These are phyloP conservation scores for Radopholus similis DNA, from an alignment of 1,140 invertebrate genomes.

Conservation along the genomic window DNA sequence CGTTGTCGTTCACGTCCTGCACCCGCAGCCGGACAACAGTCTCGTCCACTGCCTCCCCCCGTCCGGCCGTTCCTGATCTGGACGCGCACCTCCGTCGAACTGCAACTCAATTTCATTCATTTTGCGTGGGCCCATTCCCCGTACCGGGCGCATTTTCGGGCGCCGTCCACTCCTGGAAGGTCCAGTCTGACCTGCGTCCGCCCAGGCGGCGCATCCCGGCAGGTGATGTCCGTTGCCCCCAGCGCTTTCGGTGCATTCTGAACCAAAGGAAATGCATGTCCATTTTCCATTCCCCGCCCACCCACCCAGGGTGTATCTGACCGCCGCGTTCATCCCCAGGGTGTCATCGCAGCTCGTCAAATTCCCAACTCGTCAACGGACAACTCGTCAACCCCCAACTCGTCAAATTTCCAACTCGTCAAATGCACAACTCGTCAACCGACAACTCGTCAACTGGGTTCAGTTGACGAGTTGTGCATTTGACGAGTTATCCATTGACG, in stretches of 20 bases:
- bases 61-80: slow-evolving; percentile 17
- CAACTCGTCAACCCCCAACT: too few species aligned
- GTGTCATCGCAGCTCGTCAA: slow-evolving; percentile 62
- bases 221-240: slow-evolving; percentile 75
- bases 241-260: slow-evolving; percentile 12
- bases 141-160: neutral
- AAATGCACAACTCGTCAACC: too few species aligned
- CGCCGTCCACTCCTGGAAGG: slow-evolving; percentile 49
- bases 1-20: slow-evolving; percentile 60
- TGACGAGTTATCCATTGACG: too few species aligned
- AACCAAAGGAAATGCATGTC: neutral
- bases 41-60: neutral
- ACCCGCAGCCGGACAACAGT: slow-evolving; percentile 56
- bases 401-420: too few species aligned
- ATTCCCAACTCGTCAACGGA: slow-evolving; percentile 57
- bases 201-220: neutral
- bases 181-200: slow-evolving; percentile 50
- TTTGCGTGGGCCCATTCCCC: slow-evolving; percentile 35
- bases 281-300: neutral
- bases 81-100: slow-evolving; percentile 21
- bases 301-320: slow-evolving; percentile 59
- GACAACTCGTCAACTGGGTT: too few species aligned
- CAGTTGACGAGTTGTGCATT: too few species aligned
- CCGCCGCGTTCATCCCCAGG: slow-evolving; percentile 61
- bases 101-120: too few species aligned